Percentiles rank a stretch among this genome's conserved stretches.
phyloP scores from a whole-genome alignment of 2,797 vertebrate genomes.

The Thunnus albacares region DNA sequence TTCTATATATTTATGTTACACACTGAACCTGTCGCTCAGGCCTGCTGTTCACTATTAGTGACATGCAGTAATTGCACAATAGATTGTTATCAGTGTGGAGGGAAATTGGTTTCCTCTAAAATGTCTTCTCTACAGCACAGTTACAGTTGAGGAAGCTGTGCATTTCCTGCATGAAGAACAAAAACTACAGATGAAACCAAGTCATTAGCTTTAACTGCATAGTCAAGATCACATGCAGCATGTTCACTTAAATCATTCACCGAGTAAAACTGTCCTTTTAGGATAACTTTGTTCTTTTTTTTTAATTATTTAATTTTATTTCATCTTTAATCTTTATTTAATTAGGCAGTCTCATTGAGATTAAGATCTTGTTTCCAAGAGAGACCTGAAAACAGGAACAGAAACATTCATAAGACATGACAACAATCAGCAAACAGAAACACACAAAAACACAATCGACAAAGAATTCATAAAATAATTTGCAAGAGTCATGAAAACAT shows the following conservation, averaged over 20 bases:
- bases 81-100: neutral
- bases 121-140: neutral
- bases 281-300: neutral
- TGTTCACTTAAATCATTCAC: neutral
- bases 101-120: conserved; percentile 27
- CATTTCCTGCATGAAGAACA: conserved; percentile 24
- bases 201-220: conserved; percentile 34
- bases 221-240: conserved; percentile 26
- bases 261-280: conserved; percentile 17
- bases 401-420: no score
- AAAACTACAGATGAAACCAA: conserved; percentile 23
- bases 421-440: no score
- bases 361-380: no score
- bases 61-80: neutral
- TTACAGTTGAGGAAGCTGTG: conserved; percentile 24
- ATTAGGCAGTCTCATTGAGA: no score
- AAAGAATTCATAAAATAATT: no score
- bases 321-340: no score
- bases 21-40: neutral
- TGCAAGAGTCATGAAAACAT: no score
- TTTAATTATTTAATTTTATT: no score
- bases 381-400: no score
- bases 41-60: neutral
- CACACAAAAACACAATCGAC: no score
- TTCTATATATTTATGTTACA: neutral